phyloP scores from a whole-genome alignment of 2,797 vertebrate genomes.

The Sebastolobus altivelis region DNA sequence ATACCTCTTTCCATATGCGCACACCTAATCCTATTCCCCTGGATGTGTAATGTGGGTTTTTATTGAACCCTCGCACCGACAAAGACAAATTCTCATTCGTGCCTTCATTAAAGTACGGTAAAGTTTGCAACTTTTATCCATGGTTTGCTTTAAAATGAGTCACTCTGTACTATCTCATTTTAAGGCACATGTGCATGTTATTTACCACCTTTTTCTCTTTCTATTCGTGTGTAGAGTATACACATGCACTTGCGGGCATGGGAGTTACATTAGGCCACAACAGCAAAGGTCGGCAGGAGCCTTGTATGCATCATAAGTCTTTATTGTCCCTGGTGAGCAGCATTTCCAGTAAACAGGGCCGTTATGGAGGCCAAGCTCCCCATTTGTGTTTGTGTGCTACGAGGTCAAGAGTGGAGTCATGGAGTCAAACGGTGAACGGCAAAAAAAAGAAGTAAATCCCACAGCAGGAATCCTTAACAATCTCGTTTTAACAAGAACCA shows the following conservation, averaged over 20 bases:
- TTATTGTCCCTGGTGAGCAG: slow-evolving; percentile 81
- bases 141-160: slow-evolving; percentile 36
- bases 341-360: slow-evolving; percentile 85
- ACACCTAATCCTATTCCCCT: slow-evolving; percentile 27
- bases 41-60: slow-evolving; percentile 56
- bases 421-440: slow-evolving; percentile 74
- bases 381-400: slow-evolving; percentile 68
- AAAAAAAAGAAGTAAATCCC: slow-evolving; percentile 76
- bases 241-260: slow-evolving; percentile 33
- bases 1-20: slow-evolving; percentile 33
- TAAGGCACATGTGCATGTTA: slow-evolving; percentile 34
- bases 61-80: slow-evolving; percentile 29
- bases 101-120: slow-evolving; percentile 40
- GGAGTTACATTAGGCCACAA: slow-evolving; percentile 65
- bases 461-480: slow-evolving; percentile 73
- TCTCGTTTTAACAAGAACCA: slow-evolving; percentile 75
- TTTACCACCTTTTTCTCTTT: slow-evolving; percentile 35
- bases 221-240: slow-evolving; percentile 22
- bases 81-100: slow-evolving; percentile 50
- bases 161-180: slow-evolving; percentile 5
- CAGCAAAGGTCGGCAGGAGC: slow-evolving; percentile 66
- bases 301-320: slow-evolving; percentile 78
- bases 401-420: slow-evolving; percentile 75
- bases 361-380: slow-evolving; percentile 60
- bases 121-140: slow-evolving; percentile 31